A percentile compares a stretch with the other conserved stretches of the same genome.
phyloP scores from a whole-genome alignment of 2,888 invertebrate genomes.

The Marasmarcha lunaedactyla region DNA sequence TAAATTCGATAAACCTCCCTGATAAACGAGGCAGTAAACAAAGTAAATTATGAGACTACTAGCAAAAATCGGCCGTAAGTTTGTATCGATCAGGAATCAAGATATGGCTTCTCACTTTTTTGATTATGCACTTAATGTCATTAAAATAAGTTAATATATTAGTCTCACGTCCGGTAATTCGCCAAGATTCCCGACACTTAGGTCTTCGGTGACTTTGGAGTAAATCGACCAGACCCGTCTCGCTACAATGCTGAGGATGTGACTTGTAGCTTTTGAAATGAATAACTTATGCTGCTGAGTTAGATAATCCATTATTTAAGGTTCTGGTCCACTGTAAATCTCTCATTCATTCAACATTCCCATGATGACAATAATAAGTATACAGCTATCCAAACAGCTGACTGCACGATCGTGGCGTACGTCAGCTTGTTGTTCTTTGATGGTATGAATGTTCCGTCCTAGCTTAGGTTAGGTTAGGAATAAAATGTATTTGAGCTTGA shows the following conservation, averaged over 20 bases:
- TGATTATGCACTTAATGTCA: too few species aligned
- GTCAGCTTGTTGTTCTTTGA: conserved; percentile 83
- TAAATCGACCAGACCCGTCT: conserved; percentile 84
- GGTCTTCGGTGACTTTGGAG: conserved; percentile 76
- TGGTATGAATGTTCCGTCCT: conserved; percentile 87
- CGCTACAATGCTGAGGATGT: conserved; percentile 80
- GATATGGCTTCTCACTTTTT: too few species aligned
- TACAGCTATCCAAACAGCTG: too few species aligned
- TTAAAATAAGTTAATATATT: too few species aligned
- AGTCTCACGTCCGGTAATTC: conserved; percentile 85
- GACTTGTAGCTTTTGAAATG: conserved; percentile 83
- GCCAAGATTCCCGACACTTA: conserved; percentile 81
- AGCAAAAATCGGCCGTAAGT: too few species aligned
- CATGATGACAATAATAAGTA: too few species aligned
- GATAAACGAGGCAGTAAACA: too few species aligned
- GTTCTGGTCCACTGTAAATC: conserved; percentile 81
- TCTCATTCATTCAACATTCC: too few species aligned
- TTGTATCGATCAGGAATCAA: too few species aligned
- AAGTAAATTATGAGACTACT: background rate
- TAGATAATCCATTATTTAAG: conserved; percentile 91
- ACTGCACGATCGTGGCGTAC: conserved; percentile 93
- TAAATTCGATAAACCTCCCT: too few species aligned
- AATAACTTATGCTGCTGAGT: conserved; percentile 95
- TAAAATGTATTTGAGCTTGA: too few species aligned
- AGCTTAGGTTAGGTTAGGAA: too few species aligned